phyloP scores from a whole-genome alignment of 1,140 invertebrate genomes.

The Caenorhabditis latens region DNA sequence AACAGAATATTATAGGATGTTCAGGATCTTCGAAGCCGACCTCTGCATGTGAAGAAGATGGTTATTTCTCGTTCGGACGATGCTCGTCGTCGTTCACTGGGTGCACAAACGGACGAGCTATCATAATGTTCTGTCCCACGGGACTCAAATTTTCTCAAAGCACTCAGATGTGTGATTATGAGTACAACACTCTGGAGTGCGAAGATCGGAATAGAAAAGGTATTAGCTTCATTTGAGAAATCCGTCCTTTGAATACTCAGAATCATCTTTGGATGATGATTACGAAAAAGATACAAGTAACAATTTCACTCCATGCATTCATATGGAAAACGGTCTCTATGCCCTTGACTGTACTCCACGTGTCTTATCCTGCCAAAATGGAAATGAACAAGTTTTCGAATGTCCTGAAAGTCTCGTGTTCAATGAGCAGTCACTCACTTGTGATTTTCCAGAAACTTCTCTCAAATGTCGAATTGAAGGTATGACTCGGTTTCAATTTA shows the following conservation, averaged over 20 bases:
- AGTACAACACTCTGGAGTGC: background rate
- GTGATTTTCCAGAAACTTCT: constrained; percentile 25
- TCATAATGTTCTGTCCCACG: background rate
- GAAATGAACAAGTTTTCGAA: constrained; percentile 1
- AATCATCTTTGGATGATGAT: background rate
- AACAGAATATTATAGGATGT: background rate
- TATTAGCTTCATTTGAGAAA: background rate
- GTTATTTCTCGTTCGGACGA: background rate
- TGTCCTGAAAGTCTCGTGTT: background rate
- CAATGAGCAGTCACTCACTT: background rate
- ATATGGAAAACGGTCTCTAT: constrained; percentile 34
- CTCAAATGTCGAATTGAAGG: constrained; percentile 7
- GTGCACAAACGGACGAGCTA: background rate
- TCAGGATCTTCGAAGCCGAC: background rate
- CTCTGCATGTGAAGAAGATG: background rate
- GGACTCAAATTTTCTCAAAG: background rate
- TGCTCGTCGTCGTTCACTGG: background rate
- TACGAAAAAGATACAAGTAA: background rate
- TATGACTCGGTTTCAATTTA: background rate
- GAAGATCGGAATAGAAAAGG: background rate
- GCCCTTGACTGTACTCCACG: constrained; percentile 22
- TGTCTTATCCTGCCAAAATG: constrained; percentile 3
- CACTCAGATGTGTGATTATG: constrained; percentile 19
- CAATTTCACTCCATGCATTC: background rate
- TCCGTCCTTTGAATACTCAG: background rate